These are phyloP conservation scores for Felis chaus DNA, from an alignment of 2,113 vertebrate species.

Conservation along the genomic window DNA sequence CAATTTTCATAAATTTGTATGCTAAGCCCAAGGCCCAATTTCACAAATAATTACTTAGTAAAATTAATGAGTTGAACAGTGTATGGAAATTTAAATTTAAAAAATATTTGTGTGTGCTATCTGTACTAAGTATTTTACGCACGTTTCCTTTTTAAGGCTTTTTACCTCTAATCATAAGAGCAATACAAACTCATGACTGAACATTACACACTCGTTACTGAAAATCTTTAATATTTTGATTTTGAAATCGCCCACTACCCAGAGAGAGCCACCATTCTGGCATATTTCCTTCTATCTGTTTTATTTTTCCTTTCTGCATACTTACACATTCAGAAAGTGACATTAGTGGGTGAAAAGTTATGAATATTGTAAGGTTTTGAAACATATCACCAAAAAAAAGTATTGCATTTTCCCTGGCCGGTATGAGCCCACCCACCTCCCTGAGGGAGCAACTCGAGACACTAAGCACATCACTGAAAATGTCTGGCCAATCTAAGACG, in stretches of 20 bases:
- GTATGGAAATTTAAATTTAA: neutral
- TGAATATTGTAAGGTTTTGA: neutral
- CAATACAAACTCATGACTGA: neutral
- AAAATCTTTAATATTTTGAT: neutral
- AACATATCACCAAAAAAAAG: neutral
- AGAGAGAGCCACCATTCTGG: neutral
- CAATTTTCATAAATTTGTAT: neutral
- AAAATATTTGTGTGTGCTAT: neutral
- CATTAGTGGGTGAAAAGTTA: neutral
- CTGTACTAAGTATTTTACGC: neutral
- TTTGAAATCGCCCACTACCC: neutral
- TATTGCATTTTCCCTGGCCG: neutral
- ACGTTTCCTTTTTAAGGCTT: neutral
- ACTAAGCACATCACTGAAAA: neutral
- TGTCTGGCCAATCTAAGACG: neutral
- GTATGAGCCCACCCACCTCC: neutral
- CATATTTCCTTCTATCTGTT: neutral
- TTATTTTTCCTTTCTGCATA: neutral
- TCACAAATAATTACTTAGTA: conserved; percentile 4
- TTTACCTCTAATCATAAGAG: conserved; percentile 20
- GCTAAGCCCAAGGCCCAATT: neutral
- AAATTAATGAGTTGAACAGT: neutral
- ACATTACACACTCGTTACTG: neutral
- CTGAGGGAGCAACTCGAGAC: neutral
- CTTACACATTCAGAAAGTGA: neutral